A percentile compares a stretch with the other conserved stretches of the same genome.
Conservation (phyloP, 2,888 invertebrate genomes). For the Bembecia ichneumoniformis region DNA sequence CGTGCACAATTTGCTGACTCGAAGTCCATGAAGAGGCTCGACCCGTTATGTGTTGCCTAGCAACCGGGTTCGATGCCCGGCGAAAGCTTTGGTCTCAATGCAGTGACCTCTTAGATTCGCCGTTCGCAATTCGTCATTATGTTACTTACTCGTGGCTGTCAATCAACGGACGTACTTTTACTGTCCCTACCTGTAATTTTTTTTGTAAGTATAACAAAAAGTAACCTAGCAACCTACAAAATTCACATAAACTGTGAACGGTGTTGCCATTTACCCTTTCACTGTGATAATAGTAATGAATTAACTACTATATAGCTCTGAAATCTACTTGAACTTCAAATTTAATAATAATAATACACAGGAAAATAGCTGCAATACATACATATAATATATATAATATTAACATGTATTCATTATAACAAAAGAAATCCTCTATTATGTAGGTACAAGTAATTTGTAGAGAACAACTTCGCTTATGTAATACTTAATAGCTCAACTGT, state of each 20-base stretch:
- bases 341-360: too few relatives aligned
- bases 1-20: neutral
- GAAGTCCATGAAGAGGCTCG: conserved; percentile 15
- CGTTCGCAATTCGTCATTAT: conserved; percentile 62
- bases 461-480: neutral
- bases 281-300: too few relatives aligned
- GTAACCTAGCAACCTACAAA: too few relatives aligned
- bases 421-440: too few relatives aligned
- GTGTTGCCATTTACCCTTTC: neutral
- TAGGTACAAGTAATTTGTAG: neutral
- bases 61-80: conserved; percentile 64
- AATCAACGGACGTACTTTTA: conserved; percentile 16
- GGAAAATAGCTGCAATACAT: too few relatives aligned
- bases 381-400: too few relatives aligned
- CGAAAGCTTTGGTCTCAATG: conserved; percentile 45
- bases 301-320: too few relatives aligned
- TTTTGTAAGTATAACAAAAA: too few relatives aligned
- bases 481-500: neutral
- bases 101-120: conserved; percentile 56
- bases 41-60: conserved; percentile 56
- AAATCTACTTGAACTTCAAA: too few relatives aligned
- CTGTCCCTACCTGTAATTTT: neutral
- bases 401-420: too few relatives aligned
- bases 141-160: conserved; percentile 28
- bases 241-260: neutral